A percentile compares a stretch with the other conserved stretches of the same genome.
Conservation (phyloP, 1,140 invertebrate genomes). For the Grapholita molesta region DNA sequence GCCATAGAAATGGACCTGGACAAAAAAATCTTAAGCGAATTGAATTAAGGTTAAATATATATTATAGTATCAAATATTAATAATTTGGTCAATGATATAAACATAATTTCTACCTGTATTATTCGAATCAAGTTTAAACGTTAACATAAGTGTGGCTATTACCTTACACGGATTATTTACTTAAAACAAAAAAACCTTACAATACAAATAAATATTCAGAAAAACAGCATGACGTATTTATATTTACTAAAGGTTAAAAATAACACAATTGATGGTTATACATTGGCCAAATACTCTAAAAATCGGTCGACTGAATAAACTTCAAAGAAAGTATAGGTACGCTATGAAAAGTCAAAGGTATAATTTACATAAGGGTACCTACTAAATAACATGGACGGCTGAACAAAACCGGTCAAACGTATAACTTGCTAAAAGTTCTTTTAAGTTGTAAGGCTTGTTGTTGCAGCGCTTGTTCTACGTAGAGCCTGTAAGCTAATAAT, state of each 20-base stretch:
- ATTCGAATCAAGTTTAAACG: too few relatives aligned
- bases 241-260: conserved; percentile 1
- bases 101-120: too few relatives aligned
- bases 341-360: background rate
- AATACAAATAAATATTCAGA: background rate
- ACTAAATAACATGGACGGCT: background rate
- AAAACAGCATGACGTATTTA: background rate
- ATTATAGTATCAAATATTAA: too few relatives aligned
- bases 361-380: background rate
- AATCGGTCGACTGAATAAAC: background rate
- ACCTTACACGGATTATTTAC: too few relatives aligned
- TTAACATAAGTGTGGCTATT: too few relatives aligned
- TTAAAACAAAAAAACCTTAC: too few relatives aligned
- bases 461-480: too few relatives aligned
- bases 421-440: background rate
- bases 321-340: conserved; percentile 1
- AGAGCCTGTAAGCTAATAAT: too few relatives aligned
- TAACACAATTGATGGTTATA: background rate
- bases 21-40: too few relatives aligned
- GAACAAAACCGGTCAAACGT: background rate
- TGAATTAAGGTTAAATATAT: too few relatives aligned
- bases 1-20: too few relatives aligned
- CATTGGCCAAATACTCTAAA: background rate
- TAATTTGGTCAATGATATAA: too few relatives aligned
- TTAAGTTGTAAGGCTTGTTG: background rate